Conservation (phyloP, 2,888 invertebrate species). For the Conops quadrifasciatus region DNA sequence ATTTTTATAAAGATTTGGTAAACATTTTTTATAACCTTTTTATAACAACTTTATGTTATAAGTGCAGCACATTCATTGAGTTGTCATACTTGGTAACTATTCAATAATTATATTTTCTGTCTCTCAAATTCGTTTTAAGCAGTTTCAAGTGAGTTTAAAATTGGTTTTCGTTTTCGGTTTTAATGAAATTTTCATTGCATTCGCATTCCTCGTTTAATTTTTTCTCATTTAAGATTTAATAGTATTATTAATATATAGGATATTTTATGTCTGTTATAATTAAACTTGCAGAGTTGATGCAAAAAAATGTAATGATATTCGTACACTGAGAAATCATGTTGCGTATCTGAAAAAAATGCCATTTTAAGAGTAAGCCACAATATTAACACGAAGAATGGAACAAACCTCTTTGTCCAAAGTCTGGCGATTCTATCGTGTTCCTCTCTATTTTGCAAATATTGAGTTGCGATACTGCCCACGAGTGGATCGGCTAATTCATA, state of each 20-base stretch:
- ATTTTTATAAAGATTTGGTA: too few species aligned
- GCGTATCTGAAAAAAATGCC: conserved; percentile 59
- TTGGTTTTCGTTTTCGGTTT: conserved; percentile 30
- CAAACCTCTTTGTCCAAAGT: conserved; percentile 96
- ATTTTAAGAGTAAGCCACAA: too few species aligned
- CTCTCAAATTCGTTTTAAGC: neutral
- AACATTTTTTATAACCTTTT: too few species aligned
- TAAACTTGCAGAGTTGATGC: conserved; percentile 47
- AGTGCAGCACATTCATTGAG: too few species aligned
- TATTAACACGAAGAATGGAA: conserved; percentile 4
- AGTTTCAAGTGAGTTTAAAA: conserved; percentile 29
- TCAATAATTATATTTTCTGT: too few species aligned
- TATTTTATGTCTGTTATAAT: conserved; percentile 54
- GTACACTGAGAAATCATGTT: conserved; percentile 61
- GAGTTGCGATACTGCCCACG: conserved; percentile 97
- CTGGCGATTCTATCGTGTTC: conserved; percentile 98
- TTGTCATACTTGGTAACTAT: too few species aligned
- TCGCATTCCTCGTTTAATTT: conserved; percentile 27
- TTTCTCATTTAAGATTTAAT: conserved; percentile 36
- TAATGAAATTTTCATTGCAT: conserved; percentile 27
- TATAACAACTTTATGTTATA: too few species aligned
- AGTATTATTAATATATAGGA: conserved; percentile 55
- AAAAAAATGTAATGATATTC: conserved; percentile 43
- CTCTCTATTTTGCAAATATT: conserved; percentile 96
- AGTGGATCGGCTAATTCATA: conserved; percentile 90